phyloP scores from a whole-genome alignment of 2,797 vertebrate species.

The Sebastes umbrosus region DNA sequence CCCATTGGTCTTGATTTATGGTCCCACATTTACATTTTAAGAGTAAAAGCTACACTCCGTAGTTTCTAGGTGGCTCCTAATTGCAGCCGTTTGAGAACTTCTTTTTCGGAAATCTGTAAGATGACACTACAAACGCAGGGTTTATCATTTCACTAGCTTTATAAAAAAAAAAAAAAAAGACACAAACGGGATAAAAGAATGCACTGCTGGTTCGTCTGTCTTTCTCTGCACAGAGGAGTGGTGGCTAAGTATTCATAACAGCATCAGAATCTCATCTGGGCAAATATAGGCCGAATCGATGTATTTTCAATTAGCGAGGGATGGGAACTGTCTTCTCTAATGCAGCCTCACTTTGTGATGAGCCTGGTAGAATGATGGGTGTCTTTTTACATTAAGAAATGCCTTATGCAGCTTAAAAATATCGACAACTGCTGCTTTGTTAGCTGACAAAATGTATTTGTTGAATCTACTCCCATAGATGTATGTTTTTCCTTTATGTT shows the following conservation, averaged over 20 bases:
- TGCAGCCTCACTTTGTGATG: constrained; percentile 24
- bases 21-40: constrained; percentile 15
- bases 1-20: constrained; percentile 29
- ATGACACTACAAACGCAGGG: not conserved
- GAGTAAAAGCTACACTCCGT: constrained; percentile 1
- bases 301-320: constrained; percentile 41
- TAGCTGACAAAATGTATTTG: not conserved
- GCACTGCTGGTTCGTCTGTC: not conserved
- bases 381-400: constrained; percentile 18
- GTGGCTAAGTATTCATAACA: constrained; percentile 14
- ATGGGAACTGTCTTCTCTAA: constrained; percentile 18
- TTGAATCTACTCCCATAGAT: not conserved
- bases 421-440: constrained; percentile 2
- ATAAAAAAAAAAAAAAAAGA: not conserved
- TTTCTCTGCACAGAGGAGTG: constrained; percentile 10
- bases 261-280: constrained; percentile 12
- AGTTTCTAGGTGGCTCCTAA: not conserved
- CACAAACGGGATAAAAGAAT: not conserved
- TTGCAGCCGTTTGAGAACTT: not conserved
- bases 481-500: constrained; percentile 7
- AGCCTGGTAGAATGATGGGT: constrained; percentile 7
- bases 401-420: constrained; percentile 22
- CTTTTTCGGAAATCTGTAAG: not conserved
- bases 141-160: constrained; percentile 1
- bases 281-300: constrained; percentile 34